Evolutionary conservation across 1,140 invertebrate species (phyloP).

Genomic region (Asbolus verrucosus): DNA sequence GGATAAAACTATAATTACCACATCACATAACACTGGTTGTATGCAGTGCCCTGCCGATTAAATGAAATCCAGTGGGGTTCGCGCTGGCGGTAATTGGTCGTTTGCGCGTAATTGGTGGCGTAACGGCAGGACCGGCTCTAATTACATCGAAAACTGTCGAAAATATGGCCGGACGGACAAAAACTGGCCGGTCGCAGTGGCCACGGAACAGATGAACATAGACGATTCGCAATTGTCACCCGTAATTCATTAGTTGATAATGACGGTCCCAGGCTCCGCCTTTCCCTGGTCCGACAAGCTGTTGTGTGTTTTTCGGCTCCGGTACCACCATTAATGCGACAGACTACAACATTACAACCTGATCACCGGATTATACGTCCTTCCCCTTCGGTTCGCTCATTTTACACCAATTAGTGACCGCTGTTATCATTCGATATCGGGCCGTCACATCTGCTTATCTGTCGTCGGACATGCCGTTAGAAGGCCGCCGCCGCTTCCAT

Average conservation of each 20-base stretch:
- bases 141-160: constrained; percentile 43
- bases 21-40: too few relatives aligned
- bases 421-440: too few relatives aligned
- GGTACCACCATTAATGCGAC: constrained; percentile 45
- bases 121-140: constrained; percentile 6
- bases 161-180: constrained; percentile 55
- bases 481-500: too few relatives aligned
- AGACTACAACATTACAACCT: constrained; percentile 30
- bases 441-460: too few relatives aligned
- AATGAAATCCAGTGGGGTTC: constrained; percentile 4
- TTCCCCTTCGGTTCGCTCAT: too few relatives aligned
- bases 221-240: constrained; percentile 56
- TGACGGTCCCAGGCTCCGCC: constrained; percentile 52
- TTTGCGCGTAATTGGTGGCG: background rate
- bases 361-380: too few relatives aligned
- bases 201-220: constrained; percentile 43
- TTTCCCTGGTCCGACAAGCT: constrained; percentile 42
- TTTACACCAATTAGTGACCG: too few relatives aligned
- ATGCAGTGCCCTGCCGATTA: too few relatives aligned
- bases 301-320: constrained; percentile 45
- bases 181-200: constrained; percentile 47
- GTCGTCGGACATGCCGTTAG: too few relatives aligned
- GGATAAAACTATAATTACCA: too few relatives aligned
- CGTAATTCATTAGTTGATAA: constrained; percentile 57
- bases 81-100: background rate